Conservation (phyloP, 2,113 vertebrate species). For the Pomatostomus ruficeps region DNA sequence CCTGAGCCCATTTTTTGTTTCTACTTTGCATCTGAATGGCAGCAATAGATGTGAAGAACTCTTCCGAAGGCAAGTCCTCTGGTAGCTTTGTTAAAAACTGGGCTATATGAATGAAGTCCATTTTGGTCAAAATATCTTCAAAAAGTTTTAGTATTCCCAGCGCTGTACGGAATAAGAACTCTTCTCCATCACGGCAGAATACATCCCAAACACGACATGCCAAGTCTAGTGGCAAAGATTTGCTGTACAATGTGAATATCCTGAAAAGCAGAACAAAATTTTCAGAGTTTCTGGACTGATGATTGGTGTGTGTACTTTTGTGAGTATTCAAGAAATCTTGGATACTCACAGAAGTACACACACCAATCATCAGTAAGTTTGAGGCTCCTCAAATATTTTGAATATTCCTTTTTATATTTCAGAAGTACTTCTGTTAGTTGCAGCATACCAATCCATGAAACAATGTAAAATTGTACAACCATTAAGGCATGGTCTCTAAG, state of each 20-base stretch:
- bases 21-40: constrained; percentile 89
- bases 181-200: constrained; percentile 92
- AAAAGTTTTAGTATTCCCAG: constrained; percentile 89
- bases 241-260: constrained; percentile 97
- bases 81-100: constrained; percentile 94
- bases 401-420: neutral
- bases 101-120: constrained; percentile 98
- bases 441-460: neutral
- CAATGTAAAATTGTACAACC: neutral
- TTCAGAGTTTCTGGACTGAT: neutral
- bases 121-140: constrained; percentile 86
- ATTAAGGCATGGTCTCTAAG: neutral
- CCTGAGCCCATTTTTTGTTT: constrained; percentile 93
- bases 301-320: no score
- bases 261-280: constrained; percentile 52
- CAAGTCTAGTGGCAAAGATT: constrained; percentile 89
- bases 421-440: neutral
- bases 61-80: constrained; percentile 82
- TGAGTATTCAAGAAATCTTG: neutral
- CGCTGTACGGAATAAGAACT: constrained; percentile 93
- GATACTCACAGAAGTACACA: neutral
- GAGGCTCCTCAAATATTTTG: neutral
- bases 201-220: constrained; percentile 96
- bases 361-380: neutral
- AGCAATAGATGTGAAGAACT: constrained; percentile 85